Percentiles rank a stretch among this genome's conserved stretches.
phyloP scores from a whole-genome alignment of 2,797 vertebrate genomes.

The Liparis tanakae region DNA sequence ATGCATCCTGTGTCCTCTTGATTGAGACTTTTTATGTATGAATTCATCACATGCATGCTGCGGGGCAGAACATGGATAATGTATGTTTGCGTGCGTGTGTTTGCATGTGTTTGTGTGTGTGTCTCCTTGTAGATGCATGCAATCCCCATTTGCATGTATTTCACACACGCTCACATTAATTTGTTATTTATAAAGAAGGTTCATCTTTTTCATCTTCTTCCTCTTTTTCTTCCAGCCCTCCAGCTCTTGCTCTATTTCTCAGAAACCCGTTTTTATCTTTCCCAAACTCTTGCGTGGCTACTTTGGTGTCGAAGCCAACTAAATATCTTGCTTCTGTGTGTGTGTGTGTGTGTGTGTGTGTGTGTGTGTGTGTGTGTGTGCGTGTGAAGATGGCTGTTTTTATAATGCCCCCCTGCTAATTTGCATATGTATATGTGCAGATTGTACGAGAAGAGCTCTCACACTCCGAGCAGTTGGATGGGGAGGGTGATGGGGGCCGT shows the following conservation, averaged over 20 bases:
- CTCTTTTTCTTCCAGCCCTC: conserved; percentile 52
- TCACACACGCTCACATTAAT: conserved; percentile 78
- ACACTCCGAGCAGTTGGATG: conserved; percentile 76
- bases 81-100: conserved; percentile 60
- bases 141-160: conserved; percentile 79
- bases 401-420: conserved; percentile 77
- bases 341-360: conserved; percentile 25
- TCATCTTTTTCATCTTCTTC: conserved; percentile 64
- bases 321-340: conserved; percentile 48
- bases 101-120: conserved; percentile 55
- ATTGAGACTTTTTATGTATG: conserved; percentile 53
- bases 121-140: conserved; percentile 66
- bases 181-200: conserved; percentile 69
- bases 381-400: conserved; percentile 74
- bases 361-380: conserved; percentile 39
- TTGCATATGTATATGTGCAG: conserved; percentile 86
- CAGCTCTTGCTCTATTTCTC: conserved; percentile 65
- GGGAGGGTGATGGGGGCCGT: conserved; percentile 66
- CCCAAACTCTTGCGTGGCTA: conserved; percentile 61
- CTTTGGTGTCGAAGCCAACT: conserved; percentile 62
- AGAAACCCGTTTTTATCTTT: conserved; percentile 59
- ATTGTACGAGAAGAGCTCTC: conserved; percentile 82
- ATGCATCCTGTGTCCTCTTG: conserved; percentile 50
- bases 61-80: conserved; percentile 72
- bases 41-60: conserved; percentile 67